A percentile compares a stretch with the other conserved stretches of the same genome.
These are phyloP conservation scores for Siniperca obscura DNA, from an alignment of 2,797 vertebrate genomes.

Conservation along the genomic window DNA sequence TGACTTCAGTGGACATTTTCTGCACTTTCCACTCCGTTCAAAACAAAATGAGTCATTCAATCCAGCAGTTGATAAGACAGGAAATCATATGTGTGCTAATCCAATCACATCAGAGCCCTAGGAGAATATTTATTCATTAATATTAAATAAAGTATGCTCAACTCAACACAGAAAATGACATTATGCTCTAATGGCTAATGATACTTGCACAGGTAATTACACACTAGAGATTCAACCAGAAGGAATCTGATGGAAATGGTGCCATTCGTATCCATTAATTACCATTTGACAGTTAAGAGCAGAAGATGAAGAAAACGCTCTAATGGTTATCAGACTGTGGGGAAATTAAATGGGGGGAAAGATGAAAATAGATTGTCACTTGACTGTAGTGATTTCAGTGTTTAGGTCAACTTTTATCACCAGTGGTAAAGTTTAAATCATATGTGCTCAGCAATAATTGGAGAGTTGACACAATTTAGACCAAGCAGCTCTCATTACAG, in stretches of 20 bases:
- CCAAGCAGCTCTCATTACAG: conserved; percentile 45
- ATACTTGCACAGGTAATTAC: conserved; percentile 59
- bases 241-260: conserved; percentile 60
- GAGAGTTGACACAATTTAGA: conserved; percentile 40
- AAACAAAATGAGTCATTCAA: conserved; percentile 50
- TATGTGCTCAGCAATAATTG: conserved; percentile 23
- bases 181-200: conserved; percentile 62
- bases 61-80: conserved; percentile 55
- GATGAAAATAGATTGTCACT: conserved; percentile 21
- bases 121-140: conserved; percentile 70
- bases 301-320: conserved; percentile 31
- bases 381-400: conserved; percentile 23
- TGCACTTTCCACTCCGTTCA: conserved; percentile 7
- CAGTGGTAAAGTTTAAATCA: conserved; percentile 20
- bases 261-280: conserved; percentile 74
- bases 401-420: conserved; percentile 39
- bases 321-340: conserved; percentile 44
- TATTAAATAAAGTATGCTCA: conserved; percentile 66
- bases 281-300: conserved; percentile 60
- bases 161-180: conserved; percentile 61
- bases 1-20: conserved; percentile 31
- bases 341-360: conserved; percentile 14
- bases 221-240: conserved; percentile 58
- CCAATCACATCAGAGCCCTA: conserved; percentile 61
- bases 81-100: conserved; percentile 68